Conservation (phyloP, 2,113 vertebrate species). For the Motacilla tschutschensis region DNA sequence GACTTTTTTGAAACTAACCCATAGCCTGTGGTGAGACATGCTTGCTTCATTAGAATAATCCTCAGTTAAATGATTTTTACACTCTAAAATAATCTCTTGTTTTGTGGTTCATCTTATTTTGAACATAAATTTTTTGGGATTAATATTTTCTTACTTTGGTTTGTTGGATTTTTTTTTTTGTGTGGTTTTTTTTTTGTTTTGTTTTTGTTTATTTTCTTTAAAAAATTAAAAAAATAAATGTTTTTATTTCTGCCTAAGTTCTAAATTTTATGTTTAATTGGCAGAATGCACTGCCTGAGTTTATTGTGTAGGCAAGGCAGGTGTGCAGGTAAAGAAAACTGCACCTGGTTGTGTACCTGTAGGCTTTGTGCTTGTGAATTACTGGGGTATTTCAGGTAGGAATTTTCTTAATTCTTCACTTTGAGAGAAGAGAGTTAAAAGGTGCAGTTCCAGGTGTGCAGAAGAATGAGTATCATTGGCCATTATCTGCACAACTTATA, state of each 20-base stretch:
- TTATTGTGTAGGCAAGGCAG: neutral
- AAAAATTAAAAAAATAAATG: too few species aligned
- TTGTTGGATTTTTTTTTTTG: too few species aligned
- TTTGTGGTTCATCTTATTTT: neutral
- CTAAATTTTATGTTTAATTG: neutral
- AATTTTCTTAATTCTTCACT: neutral
- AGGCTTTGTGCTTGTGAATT: constrained; percentile 2
- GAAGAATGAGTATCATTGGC: neutral
- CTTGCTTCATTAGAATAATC: neutral
- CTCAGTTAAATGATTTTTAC: neutral
- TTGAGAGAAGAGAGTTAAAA: neutral
- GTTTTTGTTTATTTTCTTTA: neutral
- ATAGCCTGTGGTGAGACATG: neutral
- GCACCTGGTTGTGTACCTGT: neutral
- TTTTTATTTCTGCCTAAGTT: neutral
- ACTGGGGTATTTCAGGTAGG: neutral
- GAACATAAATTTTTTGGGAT: neutral
- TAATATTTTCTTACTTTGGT: neutral
- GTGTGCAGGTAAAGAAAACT: neutral
- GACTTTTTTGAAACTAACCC: neutral
- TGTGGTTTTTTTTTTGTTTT: too few species aligned
- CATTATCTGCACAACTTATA: neutral
- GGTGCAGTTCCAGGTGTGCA: neutral
- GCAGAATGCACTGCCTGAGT: neutral
- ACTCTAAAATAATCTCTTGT: neutral